Conservation (phyloP, 2,113 vertebrate genomes). For the Fulmarus glacialis region DNA sequence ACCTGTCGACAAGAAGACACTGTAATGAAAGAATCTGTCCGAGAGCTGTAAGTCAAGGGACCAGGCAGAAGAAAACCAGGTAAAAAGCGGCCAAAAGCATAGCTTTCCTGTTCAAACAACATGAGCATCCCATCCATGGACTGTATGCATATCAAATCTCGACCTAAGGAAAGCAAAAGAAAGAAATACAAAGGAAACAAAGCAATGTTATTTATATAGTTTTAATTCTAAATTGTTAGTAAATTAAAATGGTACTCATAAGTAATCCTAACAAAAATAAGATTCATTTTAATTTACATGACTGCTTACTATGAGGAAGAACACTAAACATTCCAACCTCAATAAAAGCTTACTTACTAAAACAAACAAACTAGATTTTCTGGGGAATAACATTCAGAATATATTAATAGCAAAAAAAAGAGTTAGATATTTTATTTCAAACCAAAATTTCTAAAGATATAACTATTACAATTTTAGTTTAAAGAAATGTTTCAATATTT, state of each 20-base stretch:
- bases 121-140: constrained; percentile 98
- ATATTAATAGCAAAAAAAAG: background rate
- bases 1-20: constrained; percentile 90
- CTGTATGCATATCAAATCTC: constrained; percentile 95
- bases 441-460: background rate
- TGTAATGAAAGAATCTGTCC: constrained; percentile 93
- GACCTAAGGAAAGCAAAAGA: constrained; percentile 75
- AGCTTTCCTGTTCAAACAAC: constrained; percentile 98
- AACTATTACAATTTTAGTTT: background rate
- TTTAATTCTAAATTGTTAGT: background rate
- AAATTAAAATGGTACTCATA: background rate
- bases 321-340: background rate
- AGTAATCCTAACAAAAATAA: background rate
- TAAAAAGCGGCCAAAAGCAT: constrained; percentile 91
- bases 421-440: background rate
- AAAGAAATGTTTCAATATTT: background rate
- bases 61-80: constrained; percentile 93
- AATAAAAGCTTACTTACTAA: background rate
- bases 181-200: constrained; percentile 25
- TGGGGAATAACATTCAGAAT: background rate
- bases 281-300: background rate
- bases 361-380: background rate
- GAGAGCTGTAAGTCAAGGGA: constrained; percentile 88
- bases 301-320: background rate
- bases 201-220: background rate